These are phyloP conservation scores for Dasypogon diadema DNA, from an alignment of 2,888 invertebrate genomes.

Conservation along the genomic window DNA sequence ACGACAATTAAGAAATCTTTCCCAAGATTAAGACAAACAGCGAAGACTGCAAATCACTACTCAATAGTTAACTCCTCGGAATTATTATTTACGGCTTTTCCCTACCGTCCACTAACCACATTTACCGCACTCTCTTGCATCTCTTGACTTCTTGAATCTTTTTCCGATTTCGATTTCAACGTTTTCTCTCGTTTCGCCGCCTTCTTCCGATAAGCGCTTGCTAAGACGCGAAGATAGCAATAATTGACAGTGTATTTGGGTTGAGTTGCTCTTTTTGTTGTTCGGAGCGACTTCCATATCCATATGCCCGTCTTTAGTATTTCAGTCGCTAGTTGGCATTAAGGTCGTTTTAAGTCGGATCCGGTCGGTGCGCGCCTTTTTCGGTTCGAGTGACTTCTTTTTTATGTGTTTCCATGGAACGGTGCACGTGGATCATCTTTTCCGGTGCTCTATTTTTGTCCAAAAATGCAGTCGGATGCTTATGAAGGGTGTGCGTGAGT, in stretches of 20 bases:
- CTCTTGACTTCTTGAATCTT: too few relatives aligned
- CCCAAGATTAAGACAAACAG: too few relatives aligned
- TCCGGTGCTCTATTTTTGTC: slow-evolving; percentile 49
- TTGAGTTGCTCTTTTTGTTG: background rate
- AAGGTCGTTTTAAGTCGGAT: slow-evolving; percentile 46
- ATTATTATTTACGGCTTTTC: too few relatives aligned
- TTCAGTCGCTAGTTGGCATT: slow-evolving; percentile 51
- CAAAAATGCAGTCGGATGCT: background rate
- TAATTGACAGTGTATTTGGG: slow-evolving; percentile 40
- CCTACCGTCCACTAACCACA: too few relatives aligned
- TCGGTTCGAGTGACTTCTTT: slow-evolving; percentile 18
- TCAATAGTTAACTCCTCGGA: too few relatives aligned
- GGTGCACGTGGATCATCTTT: slow-evolving; percentile 47
- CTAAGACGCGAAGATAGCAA: slow-evolving; percentile 12
- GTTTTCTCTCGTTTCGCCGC: slow-evolving; percentile 15
- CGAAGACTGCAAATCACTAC: too few relatives aligned
- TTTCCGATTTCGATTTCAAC: background rate
- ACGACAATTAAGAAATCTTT: too few relatives aligned
- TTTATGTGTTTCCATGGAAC: background rate
- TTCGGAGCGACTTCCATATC: slow-evolving; percentile 38
- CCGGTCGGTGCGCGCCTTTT: slow-evolving; percentile 45
- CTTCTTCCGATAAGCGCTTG: slow-evolving; percentile 36
- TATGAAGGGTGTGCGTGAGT: background rate
- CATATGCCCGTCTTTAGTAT: slow-evolving; percentile 26
- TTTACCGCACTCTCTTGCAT: too few relatives aligned